phyloP scores from a whole-genome alignment of 2,113 vertebrate species.

The Felis chaus region DNA sequence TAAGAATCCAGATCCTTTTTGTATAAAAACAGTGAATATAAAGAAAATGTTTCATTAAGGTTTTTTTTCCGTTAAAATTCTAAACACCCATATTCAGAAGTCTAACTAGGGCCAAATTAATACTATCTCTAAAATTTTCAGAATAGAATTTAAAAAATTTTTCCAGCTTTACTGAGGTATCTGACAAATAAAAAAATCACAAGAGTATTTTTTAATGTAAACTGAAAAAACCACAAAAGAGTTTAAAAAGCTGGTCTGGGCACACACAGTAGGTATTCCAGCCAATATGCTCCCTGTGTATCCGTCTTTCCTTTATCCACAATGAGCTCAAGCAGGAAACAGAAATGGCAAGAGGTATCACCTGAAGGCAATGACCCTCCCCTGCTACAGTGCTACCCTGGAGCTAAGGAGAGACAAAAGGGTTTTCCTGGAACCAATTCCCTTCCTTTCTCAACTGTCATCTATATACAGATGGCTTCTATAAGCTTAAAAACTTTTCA shows the following conservation, averaged over 20 bases:
- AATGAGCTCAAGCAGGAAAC: neutral
- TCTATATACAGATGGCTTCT: neutral
- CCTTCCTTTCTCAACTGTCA: neutral
- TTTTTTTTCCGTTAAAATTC: neutral
- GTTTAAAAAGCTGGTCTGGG: neutral
- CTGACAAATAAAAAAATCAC: neutral
- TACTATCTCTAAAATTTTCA: neutral
- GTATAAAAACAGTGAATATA: neutral
- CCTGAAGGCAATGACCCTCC: neutral
- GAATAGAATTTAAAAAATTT: neutral
- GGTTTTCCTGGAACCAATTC: neutral
- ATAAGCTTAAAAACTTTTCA: neutral
- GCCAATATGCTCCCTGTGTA: neutral
- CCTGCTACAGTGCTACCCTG: neutral
- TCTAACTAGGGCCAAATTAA: neutral
- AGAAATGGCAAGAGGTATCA: neutral
- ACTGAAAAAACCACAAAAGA: neutral
- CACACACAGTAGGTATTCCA: neutral
- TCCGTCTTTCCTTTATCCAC: neutral
- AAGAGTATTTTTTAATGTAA: neutral
- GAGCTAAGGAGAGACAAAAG: neutral
- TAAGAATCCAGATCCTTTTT: neutral
- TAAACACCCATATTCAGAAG: neutral
- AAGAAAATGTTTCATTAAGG: neutral
- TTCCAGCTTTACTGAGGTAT: neutral